Evolutionary conservation across 2,113 vertebrate genomes (phyloP).

Genomic region (Pomatorhinus ruficollis): DNA sequence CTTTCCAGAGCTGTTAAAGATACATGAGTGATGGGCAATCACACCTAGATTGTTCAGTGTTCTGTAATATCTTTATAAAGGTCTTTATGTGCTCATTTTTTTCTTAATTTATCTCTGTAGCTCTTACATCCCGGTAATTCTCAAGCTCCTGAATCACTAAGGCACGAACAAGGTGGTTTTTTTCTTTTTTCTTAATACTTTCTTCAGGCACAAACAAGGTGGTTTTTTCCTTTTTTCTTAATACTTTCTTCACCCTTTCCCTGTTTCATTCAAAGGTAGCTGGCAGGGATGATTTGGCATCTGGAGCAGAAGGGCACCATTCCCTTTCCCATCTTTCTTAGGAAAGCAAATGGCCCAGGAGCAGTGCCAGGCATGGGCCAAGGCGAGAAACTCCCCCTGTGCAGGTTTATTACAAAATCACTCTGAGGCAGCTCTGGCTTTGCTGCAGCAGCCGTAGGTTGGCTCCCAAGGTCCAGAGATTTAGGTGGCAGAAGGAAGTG

Average conservation of each 20-base stretch:
- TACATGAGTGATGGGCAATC: background rate
- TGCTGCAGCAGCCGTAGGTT: rapidly evolving
- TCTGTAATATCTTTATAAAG: background rate
- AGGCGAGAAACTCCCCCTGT: background rate
- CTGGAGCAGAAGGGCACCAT: background rate
- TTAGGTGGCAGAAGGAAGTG: background rate
- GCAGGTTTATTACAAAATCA: background rate
- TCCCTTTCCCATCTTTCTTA: background rate
- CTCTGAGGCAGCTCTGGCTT: background rate
- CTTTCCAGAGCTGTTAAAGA: background rate
- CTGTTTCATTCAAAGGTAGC: background rate
- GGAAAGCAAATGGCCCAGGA: background rate
- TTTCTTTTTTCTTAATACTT: background rate
- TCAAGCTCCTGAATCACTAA: background rate
- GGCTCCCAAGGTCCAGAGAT: background rate
- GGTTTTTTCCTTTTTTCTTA: background rate
- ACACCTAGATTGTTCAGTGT: background rate
- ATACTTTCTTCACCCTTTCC: background rate
- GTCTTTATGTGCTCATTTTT: background rate
- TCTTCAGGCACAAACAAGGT: background rate
- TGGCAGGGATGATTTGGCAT: background rate
- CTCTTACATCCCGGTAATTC: background rate
- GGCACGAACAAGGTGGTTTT: background rate
- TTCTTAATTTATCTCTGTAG: background rate
- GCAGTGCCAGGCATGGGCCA: background rate